These are phyloP conservation scores for Sebastes variabilis DNA, from an alignment of 2,797 vertebrate species.

Conservation along the genomic window DNA sequence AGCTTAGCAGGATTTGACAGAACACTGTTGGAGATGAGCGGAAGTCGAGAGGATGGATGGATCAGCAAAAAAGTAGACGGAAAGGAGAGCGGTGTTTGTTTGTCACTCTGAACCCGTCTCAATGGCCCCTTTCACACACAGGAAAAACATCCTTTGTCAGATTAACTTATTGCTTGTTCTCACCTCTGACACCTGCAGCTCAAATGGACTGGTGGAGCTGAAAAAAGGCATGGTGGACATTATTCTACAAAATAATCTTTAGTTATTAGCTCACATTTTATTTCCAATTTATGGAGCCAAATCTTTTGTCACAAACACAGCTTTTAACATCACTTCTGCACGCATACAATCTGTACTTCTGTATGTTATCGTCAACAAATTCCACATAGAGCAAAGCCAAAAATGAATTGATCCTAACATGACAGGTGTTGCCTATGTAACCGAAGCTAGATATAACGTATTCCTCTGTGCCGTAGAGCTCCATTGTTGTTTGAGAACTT, in stretches of 20 bases:
- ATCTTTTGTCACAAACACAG: not conserved
- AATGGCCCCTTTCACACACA: conserved; percentile 12
- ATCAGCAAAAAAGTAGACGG: conserved; percentile 32
- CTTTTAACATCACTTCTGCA: not conserved
- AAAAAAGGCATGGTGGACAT: not conserved
- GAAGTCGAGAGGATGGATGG: conserved; percentile 35
- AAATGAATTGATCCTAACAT: not conserved
- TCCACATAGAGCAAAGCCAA: not conserved
- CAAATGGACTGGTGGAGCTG: not conserved
- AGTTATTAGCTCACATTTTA: too few species aligned
- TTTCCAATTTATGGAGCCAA: not conserved
- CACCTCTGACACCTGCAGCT: conserved; percentile 21
- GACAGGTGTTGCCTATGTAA: not conserved
- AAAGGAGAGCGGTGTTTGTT: conserved; percentile 39
- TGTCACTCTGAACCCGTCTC: conserved; percentile 29
- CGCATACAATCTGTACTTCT: not conserved
- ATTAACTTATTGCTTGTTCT: conserved; percentile 6
- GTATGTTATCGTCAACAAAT: not conserved
- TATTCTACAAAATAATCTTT: not conserved
- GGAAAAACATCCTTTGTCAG: not conserved
- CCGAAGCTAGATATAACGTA: not conserved
- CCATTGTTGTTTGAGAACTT: not conserved
- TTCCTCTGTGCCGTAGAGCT: not conserved
- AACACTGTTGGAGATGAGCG: conserved; percentile 20
- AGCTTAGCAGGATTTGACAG: conserved; percentile 57